Evolutionary conservation across 2,797 vertebrate species (phyloP).

Genomic region (Eulemur mongoz): DNA sequence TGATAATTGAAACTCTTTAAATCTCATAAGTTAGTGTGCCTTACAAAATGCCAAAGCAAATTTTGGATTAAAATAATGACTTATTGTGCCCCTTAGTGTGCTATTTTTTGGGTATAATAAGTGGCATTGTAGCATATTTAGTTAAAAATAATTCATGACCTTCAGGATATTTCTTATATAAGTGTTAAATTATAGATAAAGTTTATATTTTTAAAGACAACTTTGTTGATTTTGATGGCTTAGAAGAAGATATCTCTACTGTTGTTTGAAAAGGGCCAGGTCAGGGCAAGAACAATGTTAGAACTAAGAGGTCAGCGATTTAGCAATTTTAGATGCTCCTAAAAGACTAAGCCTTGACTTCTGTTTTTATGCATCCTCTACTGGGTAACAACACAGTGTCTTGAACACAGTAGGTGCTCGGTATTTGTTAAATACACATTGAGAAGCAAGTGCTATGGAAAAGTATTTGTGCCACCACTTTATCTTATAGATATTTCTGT

Average conservation of each 20-base stretch:
- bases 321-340: background rate
- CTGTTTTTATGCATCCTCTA: background rate
- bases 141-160: slow-evolving; percentile 1
- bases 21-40: background rate
- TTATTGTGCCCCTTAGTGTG: background rate
- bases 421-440: slow-evolving; percentile 11
- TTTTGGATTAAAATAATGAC: background rate
- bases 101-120: background rate
- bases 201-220: slow-evolving; percentile 50
- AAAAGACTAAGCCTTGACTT: background rate
- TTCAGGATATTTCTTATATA: slow-evolving; percentile 14
- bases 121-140: background rate
- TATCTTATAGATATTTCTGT: background rate
- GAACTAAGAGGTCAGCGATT: background rate
- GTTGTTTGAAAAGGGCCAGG: background rate
- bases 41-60: slow-evolving; percentile 29
- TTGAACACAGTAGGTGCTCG: background rate
- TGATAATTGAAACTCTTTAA: slow-evolving; percentile 6
- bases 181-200: background rate
- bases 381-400: background rate
- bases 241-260: background rate
- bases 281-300: background rate
- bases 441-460: slow-evolving; percentile 11
- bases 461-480: slow-evolving; percentile 14
- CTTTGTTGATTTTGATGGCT: slow-evolving; percentile 21